A percentile compares a stretch with the other conserved stretches of the same genome.
Conservation (phyloP, 2,888 invertebrate genomes). For the Synanthedon andrenaeformis region DNA sequence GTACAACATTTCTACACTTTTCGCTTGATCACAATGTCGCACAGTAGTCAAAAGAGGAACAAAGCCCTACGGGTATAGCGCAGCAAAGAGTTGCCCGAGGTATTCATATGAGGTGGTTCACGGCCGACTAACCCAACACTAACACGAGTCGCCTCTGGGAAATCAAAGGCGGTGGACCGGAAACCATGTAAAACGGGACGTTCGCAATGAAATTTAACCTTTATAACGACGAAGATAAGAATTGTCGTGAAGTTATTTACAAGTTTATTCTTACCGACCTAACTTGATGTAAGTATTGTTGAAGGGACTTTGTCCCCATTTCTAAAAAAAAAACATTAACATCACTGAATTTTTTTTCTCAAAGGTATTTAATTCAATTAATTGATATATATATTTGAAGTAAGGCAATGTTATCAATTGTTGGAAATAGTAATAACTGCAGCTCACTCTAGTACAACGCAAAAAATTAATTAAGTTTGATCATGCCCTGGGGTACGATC, state of each 20-base stretch:
- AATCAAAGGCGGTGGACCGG: conserved; percentile 48
- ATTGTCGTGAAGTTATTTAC: conserved; percentile 11
- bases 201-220: conserved; percentile 28
- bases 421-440: too few relatives aligned
- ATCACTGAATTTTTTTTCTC: conserved; percentile 2
- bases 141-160: conserved; percentile 39
- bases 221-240: conserved; percentile 20
- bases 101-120: not conserved
- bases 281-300: conserved; percentile 22
- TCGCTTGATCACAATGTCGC: conserved; percentile 38
- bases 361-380: not conserved
- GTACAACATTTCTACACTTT: too few relatives aligned
- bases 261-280: conserved; percentile 24
- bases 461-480: too few relatives aligned
- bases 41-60: conserved; percentile 44
- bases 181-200: conserved; percentile 14
- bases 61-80: too few relatives aligned
- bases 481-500: too few relatives aligned
- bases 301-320: conserved; percentile 21
- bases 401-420: not conserved
- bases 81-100: conserved; percentile 10
- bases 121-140: not conserved
- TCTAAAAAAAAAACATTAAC: conserved; percentile 6
- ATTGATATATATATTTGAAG: not conserved
- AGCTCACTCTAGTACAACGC: too few relatives aligned